Evolutionary conservation across 92 coral and sea anemone species (phyloP).

Genomic region (Epizoanthus stellaris): DNA sequence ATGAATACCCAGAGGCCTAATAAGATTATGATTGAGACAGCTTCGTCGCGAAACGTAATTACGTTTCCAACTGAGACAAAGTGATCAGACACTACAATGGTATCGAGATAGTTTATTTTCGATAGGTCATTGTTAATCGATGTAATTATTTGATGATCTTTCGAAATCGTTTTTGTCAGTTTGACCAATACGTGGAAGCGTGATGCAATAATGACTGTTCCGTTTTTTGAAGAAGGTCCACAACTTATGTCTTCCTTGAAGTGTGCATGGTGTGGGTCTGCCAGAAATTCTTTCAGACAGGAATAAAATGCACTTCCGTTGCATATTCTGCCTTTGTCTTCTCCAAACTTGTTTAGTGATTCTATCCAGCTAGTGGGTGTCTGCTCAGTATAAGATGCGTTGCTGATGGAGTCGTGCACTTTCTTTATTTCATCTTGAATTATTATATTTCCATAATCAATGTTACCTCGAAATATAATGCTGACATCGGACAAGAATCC

Average conservation of each 20-base stretch:
- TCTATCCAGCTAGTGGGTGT: conserved; percentile 38
- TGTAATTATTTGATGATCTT: conserved; percentile 33
- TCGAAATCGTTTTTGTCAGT: background rate
- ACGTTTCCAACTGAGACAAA: conserved; percentile 40
- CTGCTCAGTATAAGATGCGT: conserved; percentile 31
- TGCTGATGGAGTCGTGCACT: conserved; percentile 30
- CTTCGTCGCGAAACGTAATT: conserved; percentile 30
- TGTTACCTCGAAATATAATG: conserved; percentile 31
- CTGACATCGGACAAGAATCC: conserved; percentile 37
- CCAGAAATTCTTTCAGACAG: conserved; percentile 25
- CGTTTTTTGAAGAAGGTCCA: background rate
- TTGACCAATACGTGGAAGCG: conserved; percentile 21
- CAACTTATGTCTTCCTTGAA: conserved; percentile 34
- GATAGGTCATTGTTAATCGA: conserved; percentile 28
- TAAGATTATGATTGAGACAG: background rate
- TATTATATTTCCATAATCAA: conserved; percentile 26
- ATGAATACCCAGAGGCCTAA: conserved; percentile 43
- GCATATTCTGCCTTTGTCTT: conserved; percentile 9
- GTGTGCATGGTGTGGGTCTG: background rate
- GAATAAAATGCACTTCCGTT: conserved; percentile 7
- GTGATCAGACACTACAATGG: conserved; percentile 13
- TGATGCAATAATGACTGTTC: conserved; percentile 28
- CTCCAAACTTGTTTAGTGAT: conserved; percentile 15
- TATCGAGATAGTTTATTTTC: background rate
- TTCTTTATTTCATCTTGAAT: conserved; percentile 26